Evolutionary conservation across 2,888 invertebrate genomes (phyloP).

Genomic region (Mythimna impura): DNA sequence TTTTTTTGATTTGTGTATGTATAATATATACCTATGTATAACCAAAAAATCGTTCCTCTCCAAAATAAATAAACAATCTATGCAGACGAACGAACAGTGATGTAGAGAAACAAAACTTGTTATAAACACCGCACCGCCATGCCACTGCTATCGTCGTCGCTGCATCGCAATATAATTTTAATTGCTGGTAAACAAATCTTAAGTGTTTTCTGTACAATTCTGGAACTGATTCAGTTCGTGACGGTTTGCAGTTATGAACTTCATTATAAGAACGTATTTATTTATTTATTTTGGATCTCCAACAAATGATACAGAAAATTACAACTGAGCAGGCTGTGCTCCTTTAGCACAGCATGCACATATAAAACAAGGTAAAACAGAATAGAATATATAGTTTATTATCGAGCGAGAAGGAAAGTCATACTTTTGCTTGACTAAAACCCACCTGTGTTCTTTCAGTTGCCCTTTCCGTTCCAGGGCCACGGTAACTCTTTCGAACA

Average conservation of each 20-base stretch:
- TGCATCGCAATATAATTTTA: slow-evolving; percentile 39
- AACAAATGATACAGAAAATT: too few relatives aligned
- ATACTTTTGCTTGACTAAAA: too few relatives aligned
- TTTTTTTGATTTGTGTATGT: too few relatives aligned
- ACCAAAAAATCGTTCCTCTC: neutral
- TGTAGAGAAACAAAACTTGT: neutral
- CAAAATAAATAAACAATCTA: neutral
- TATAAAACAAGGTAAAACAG: too few relatives aligned
- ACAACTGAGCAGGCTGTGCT: too few relatives aligned
- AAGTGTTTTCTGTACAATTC: slow-evolving; percentile 42
- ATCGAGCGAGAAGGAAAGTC: too few relatives aligned
- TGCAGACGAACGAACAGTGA: neutral
- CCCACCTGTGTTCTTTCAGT: too few relatives aligned
- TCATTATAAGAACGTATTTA: neutral
- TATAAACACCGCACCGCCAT: neutral
- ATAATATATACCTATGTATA: neutral
- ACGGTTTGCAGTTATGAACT: neutral
- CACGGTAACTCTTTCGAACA: too few relatives aligned
- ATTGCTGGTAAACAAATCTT: slow-evolving; percentile 59
- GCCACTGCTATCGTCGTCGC: neutral
- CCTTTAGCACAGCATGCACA: too few relatives aligned
- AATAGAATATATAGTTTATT: too few relatives aligned
- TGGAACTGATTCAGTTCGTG: slow-evolving; percentile 6
- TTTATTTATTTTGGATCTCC: too few relatives aligned
- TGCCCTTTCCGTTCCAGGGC: too few relatives aligned